phyloP scores from a whole-genome alignment of 2,888 invertebrate genomes.

The Noctua comes region DNA sequence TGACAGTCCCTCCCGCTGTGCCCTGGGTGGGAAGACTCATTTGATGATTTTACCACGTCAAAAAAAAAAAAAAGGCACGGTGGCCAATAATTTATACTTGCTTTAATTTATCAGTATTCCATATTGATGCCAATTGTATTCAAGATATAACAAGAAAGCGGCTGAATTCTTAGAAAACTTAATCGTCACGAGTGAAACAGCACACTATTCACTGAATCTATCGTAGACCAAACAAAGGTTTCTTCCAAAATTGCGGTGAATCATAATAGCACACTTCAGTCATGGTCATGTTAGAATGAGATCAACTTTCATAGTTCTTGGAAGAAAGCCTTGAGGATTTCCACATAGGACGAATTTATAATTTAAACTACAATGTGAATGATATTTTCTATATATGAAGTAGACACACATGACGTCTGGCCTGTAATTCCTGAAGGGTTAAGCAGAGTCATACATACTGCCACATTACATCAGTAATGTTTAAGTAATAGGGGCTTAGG shows the following conservation, averaged over 20 bases:
- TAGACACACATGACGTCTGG: neutral
- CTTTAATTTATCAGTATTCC: neutral
- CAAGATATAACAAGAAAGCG: neutral
- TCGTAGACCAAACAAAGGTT: neutral
- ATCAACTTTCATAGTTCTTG: neutral
- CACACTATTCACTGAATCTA: neutral
- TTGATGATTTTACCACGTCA: too few relatives aligned
- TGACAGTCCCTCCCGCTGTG: too few relatives aligned
- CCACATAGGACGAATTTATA: neutral
- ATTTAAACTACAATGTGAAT: neutral
- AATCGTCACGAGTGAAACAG: neutral
- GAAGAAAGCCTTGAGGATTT: neutral
- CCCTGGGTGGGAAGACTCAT: too few relatives aligned
- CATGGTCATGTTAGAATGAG: neutral
- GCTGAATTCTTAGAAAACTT: neutral
- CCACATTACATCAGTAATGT: neutral
- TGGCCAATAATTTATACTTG: neutral
- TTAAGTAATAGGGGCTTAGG: neutral
- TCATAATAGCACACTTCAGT: neutral
- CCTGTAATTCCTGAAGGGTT: neutral
- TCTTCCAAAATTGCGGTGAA: conserved; percentile 18
- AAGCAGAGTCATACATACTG: neutral
- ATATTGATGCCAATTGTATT: neutral
- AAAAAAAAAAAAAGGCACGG: too few relatives aligned
- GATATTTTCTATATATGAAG: neutral